Percentiles rank a stretch among this genome's conserved stretches.
phyloP scores from a whole-genome alignment of 2,113 vertebrate species.

The Micromys minutus region DNA sequence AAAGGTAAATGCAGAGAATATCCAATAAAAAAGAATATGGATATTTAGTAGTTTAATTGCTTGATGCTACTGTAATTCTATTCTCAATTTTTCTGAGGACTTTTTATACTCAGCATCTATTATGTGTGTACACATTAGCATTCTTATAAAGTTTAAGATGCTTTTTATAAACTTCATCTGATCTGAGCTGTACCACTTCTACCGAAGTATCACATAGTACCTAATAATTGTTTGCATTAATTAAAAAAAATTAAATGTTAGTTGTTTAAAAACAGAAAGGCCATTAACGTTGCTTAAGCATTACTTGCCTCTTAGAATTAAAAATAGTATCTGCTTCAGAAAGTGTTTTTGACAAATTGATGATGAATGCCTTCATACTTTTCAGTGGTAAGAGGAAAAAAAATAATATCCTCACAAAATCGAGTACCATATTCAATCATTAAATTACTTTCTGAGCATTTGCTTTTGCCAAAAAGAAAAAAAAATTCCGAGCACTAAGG shows the following conservation, averaged over 20 bases:
- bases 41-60: not conserved
- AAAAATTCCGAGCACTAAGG: not conserved
- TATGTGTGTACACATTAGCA: not conserved
- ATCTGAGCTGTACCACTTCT: not conserved
- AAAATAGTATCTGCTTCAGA: not conserved
- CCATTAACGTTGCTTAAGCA: not conserved
- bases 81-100: not conserved
- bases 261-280: not conserved
- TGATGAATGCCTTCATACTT: not conserved
- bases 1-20: too few relatives aligned
- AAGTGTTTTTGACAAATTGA: slow-evolving; percentile 7
- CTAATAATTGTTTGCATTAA: not conserved
- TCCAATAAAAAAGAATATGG: too few relatives aligned
- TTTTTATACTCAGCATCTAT: too few relatives aligned
- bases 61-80: not conserved
- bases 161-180: not conserved
- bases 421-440: not conserved
- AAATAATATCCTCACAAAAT: not conserved
- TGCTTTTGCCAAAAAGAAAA: not conserved
- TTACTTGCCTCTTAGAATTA: not conserved
- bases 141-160: not conserved
- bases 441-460: not conserved
- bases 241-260: not conserved
- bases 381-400: not conserved
- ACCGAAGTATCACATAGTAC: too few relatives aligned